These are phyloP conservation scores for Caenorhabditis inopinata DNA, from an alignment of 1,140 invertebrate species.

Conservation along the genomic window DNA sequence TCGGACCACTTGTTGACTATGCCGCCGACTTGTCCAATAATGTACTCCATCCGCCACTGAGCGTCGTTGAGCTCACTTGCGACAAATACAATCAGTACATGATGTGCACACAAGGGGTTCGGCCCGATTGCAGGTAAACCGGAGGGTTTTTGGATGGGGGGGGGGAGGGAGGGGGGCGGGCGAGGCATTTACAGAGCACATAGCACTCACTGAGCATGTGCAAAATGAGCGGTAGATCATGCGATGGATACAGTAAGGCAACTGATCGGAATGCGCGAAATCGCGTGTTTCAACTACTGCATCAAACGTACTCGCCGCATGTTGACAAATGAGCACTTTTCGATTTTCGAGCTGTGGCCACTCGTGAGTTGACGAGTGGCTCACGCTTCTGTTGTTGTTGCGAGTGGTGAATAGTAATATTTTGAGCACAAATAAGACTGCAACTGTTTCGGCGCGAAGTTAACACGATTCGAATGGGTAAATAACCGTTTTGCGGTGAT, in stretches of 20 bases:
- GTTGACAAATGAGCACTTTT: background rate
- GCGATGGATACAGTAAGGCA: no score
- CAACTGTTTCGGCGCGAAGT: background rate
- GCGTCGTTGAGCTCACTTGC: constrained; percentile 36
- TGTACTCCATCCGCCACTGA: constrained; percentile 46
- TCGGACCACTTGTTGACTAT: constrained; percentile 38
- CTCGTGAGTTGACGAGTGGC: constrained; percentile 14
- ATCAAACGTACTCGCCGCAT: no score
- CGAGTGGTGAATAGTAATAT: background rate
- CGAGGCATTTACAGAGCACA: no score
- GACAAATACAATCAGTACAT: constrained; percentile 43
- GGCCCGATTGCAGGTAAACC: constrained; percentile 36
- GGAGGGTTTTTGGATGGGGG: no score
- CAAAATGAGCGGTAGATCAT: no score
- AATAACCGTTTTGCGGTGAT: no score
- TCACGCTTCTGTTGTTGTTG: constrained; percentile 30
- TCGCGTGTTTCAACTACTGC: no score
- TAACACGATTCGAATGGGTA: background rate
- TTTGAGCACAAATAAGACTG: background rate
- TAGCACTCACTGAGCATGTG: no score
- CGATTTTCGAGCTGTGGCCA: background rate
- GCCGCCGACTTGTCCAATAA: constrained; percentile 15
- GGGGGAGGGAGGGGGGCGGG: no score
- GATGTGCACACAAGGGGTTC: constrained; percentile 46
- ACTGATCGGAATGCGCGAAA: no score